phyloP scores from a whole-genome alignment of 1,140 invertebrate species.

The Euura lappo region DNA sequence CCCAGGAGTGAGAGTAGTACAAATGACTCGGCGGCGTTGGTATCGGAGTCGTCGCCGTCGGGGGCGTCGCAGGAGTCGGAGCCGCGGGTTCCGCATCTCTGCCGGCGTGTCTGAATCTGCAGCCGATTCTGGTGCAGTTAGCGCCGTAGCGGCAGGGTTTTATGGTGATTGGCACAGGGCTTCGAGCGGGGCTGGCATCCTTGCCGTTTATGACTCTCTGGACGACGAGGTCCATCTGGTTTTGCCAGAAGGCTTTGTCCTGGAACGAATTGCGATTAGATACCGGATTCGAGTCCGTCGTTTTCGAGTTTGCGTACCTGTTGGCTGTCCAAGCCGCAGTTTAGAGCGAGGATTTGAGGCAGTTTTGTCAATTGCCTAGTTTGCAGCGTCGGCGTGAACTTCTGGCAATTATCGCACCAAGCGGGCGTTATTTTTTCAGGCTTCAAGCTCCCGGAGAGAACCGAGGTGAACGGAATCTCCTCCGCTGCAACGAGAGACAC shows the following conservation, averaged over 20 bases:
- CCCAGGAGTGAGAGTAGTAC: slow-evolving; percentile 69
- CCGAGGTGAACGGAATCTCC: slow-evolving; percentile 64
- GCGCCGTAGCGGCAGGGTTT: slow-evolving; percentile 89
- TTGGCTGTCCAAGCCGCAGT: slow-evolving; percentile 80
- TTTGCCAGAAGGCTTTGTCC: slow-evolving; percentile 78
- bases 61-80: slow-evolving; percentile 29
- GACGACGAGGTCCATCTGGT: slow-evolving; percentile 71
- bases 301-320: slow-evolving; percentile 50
- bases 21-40: slow-evolving; percentile 54
- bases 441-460: slow-evolving; percentile 69
- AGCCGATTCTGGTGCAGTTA: slow-evolving; percentile 84
- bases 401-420: slow-evolving; percentile 87
- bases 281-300: not conserved
- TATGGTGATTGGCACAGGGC: slow-evolving; percentile 61
- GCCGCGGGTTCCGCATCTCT: slow-evolving; percentile 44
- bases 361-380: slow-evolving; percentile 69
- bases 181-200: slow-evolving; percentile 50
- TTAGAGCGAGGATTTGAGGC: slow-evolving; percentile 83
- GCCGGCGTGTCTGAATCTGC: slow-evolving; percentile 82
- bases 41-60: slow-evolving; percentile 33
- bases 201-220: slow-evolving; percentile 61
- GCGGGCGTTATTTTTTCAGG: slow-evolving; percentile 84
- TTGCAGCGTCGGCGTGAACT: slow-evolving; percentile 83
- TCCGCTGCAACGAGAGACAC: slow-evolving; percentile 40
- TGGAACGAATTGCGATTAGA: slow-evolving; percentile 30